These are phyloP conservation scores for Oncorhynchus masou DNA, from an alignment of 2,113 vertebrate genomes.

Conservation along the genomic window DNA sequence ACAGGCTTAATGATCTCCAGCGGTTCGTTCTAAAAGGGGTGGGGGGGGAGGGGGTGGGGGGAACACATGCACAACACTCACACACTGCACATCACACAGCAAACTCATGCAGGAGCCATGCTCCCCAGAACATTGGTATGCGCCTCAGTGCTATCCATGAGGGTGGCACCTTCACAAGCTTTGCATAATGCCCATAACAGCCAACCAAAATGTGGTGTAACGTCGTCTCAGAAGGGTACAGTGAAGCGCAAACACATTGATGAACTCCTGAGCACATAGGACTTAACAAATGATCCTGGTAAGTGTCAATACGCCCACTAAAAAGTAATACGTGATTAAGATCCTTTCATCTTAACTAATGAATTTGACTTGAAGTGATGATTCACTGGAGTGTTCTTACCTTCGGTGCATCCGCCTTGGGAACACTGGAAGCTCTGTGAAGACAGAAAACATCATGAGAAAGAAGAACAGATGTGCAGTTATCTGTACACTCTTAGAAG, in stretches of 20 bases:
- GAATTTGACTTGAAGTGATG: neutral
- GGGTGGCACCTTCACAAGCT: neutral
- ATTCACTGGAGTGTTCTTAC: conserved; percentile 68
- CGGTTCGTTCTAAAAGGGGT: conserved; percentile 81
- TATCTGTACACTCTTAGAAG: neutral
- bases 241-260: neutral
- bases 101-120: conserved; percentile 47
- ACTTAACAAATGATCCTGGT: neutral
- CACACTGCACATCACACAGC: conserved; percentile 62
- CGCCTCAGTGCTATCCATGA: neutral
- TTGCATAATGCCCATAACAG: conserved; percentile 2
- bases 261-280: neutral
- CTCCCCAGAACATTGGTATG: neutral
- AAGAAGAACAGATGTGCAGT: neutral
- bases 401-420: conserved; percentile 77
- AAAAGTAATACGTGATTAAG: neutral
- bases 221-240: conserved; percentile 57
- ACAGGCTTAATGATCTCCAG: conserved; percentile 94
- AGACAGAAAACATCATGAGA: conserved; percentile 28
- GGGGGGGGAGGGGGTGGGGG: conserved; percentile 39
- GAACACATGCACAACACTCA: conserved; percentile 65
- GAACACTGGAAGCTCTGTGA: conserved; percentile 73
- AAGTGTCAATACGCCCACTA: neutral
- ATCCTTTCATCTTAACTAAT: no score
- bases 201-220: conserved; percentile 23